Conservation (phyloP, 2,113 vertebrate genomes). For the Laticauda colubrina region DNA sequence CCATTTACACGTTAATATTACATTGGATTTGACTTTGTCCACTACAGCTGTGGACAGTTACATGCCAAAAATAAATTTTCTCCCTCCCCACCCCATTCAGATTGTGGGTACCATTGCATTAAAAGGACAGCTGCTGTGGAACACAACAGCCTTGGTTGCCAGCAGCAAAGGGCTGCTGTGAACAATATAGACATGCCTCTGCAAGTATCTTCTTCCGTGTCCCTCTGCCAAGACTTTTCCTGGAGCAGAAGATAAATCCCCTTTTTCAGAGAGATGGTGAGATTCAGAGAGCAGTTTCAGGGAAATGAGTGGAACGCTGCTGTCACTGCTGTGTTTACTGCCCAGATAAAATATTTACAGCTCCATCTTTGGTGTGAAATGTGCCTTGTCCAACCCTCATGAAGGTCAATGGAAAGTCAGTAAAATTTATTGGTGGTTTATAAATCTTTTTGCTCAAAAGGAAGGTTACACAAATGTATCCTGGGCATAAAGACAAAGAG, state of each 20-base stretch:
- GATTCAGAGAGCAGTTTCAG: background rate
- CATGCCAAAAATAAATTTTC: constrained; percentile 26
- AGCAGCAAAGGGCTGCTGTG: constrained; percentile 16
- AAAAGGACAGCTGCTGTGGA: constrained; percentile 32
- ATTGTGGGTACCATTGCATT: background rate
- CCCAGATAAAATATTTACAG: constrained; percentile 72
- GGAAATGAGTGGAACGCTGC: constrained; percentile 47
- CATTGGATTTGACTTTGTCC: constrained; percentile 11
- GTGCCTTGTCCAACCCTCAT: constrained; percentile 52
- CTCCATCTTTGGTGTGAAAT: constrained; percentile 59
- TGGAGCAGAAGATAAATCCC: constrained; percentile 61
- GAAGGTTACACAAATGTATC: constrained; percentile 33
- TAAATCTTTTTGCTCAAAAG: constrained; percentile 36
- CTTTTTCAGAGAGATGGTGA: background rate
- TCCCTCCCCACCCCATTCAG: background rate
- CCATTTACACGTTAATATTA: background rate
- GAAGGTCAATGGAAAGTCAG: constrained; percentile 69
- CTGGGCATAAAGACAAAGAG: constrained; percentile 16
- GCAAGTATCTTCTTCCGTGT: constrained; percentile 45
- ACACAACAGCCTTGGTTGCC: constrained; percentile 24
- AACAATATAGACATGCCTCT: constrained; percentile 18
- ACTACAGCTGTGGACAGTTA: constrained; percentile 22
- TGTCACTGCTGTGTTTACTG: constrained; percentile 62
- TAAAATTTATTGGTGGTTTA: constrained; percentile 65
- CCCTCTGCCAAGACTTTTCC: constrained; percentile 44